A percentile compares a stretch with the other conserved stretches of the same genome.
Evolutionary conservation across 2,797 vertebrate species (phyloP).

Genomic region (Knipowitschia caucasica): DNA sequence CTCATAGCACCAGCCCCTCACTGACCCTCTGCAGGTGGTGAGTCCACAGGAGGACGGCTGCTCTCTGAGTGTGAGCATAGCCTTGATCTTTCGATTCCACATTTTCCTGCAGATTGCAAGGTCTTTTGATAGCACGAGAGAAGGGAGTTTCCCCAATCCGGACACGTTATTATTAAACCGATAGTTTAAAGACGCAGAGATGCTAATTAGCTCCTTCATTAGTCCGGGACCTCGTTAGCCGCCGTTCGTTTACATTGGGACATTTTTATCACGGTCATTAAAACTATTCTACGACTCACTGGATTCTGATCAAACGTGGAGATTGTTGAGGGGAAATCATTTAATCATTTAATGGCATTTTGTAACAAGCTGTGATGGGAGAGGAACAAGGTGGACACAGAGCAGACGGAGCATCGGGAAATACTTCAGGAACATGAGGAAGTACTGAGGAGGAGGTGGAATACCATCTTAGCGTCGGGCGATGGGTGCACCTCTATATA

Average conservation of each 20-base stretch:
- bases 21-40: no score
- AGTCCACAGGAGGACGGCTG: no score
- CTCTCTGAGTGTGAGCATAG: no score
- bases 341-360: slow-evolving; percentile 4
- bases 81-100: no score
- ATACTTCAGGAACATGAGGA: background rate
- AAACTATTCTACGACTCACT: slow-evolving; percentile 9
- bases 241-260: slow-evolving; percentile 5
- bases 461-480: no score
- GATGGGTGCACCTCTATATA: no score
- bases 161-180: slow-evolving; percentile 9
- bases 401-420: no score
- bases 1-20: no score
- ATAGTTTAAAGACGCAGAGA: background rate
- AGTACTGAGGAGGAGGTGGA: background rate
- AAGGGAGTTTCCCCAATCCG: background rate
- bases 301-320: slow-evolving; percentile 15
- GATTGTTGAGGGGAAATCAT: background rate
- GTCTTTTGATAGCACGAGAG: background rate
- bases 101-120: slow-evolving; percentile 3
- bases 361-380: background rate
- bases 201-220: slow-evolving; percentile 22
- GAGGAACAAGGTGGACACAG: background rate
- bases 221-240: slow-evolving; percentile 16
- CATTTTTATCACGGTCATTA: slow-evolving; percentile 12